Base-by-base conservation (phyloP, 2,888 invertebrate species). In the Anticlea derivata region DNA sequence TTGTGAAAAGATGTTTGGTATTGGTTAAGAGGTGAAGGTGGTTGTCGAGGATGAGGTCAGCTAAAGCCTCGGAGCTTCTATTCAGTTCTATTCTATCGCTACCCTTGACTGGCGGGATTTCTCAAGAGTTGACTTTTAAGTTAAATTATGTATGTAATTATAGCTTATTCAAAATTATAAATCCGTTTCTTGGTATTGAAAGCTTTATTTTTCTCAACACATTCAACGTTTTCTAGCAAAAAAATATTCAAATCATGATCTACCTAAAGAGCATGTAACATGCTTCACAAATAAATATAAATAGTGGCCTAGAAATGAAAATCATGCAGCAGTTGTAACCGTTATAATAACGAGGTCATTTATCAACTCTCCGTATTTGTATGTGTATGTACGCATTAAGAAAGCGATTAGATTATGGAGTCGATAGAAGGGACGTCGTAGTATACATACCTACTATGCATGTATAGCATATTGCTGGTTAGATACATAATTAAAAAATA, bases 261-360 rank as follows among this genome's bases (percentile, higher is more conserved):
- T 63, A 59, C 62, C 68, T 78, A 80, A 82, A 76, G 73, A 78
- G 75, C 77, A 79, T 82, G 77, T 78, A 78, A 80, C 80, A 83
- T 81, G 83, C 75, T 80, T 80, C 74, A 78, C 73, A 78, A 75
- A 86, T 78, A 81, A 73, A 80, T 77, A 77, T n/a, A n/a, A n/a
- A n/a, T 74, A 70, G 70, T 80, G 88, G 82, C 89, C 89, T 81
- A 86, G 78, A 87, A 85, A 86, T 80, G 79, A 85, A 84, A 84
- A 83, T 84, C 86, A 86, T 83, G 86, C 82, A 83, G 79, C 76
- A 73, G 74, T 81, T 73, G 74, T 83, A 68, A 86, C 89, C 87
- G 88, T 88, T 88, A 87, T 73, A 82, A 78, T 86, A 89, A 87
- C 86, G 88, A 88, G 87, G 85, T 81, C 86, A 86, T 87, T 86